Evolutionary conservation across 1,140 invertebrate genomes (phyloP).

Genomic region (Macrocentrus cingulum): DNA sequence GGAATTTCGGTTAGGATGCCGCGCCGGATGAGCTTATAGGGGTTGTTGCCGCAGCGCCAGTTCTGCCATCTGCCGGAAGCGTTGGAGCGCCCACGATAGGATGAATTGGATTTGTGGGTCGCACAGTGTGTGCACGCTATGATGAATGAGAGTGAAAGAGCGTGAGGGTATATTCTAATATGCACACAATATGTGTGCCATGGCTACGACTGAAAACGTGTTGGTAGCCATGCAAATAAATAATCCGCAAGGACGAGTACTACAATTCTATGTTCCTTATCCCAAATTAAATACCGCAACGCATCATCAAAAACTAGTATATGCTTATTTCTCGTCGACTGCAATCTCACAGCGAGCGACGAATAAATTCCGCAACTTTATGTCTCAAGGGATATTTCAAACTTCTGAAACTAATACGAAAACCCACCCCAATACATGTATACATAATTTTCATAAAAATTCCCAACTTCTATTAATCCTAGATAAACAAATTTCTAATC

Average conservation of each 20-base stretch:
- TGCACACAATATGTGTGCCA: background rate
- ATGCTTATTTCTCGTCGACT: too few relatives aligned
- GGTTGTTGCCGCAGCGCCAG: constrained; percentile 13
- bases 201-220: background rate
- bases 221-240: background rate
- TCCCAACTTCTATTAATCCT: too few relatives aligned
- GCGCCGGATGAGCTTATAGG: background rate
- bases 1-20: background rate
- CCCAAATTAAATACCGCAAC: too few relatives aligned
- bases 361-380: too few relatives aligned
- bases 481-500: too few relatives aligned
- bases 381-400: too few relatives aligned
- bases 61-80: constrained; percentile 19
- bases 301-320: too few relatives aligned
- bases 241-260: background rate
- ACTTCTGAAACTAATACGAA: too few relatives aligned
- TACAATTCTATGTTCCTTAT: too few relatives aligned
- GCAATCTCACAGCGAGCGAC: too few relatives aligned
- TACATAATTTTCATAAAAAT: too few relatives aligned
- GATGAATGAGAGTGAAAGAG: background rate
- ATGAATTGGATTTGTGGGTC: constrained; percentile 25
- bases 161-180: constrained; percentile 4
- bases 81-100: constrained; percentile 1
- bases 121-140: background rate
- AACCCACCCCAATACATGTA: too few relatives aligned